These are phyloP conservation scores for Thalassarche chlororhynchos DNA, from an alignment of 2,113 vertebrate species.

Conservation along the genomic window DNA sequence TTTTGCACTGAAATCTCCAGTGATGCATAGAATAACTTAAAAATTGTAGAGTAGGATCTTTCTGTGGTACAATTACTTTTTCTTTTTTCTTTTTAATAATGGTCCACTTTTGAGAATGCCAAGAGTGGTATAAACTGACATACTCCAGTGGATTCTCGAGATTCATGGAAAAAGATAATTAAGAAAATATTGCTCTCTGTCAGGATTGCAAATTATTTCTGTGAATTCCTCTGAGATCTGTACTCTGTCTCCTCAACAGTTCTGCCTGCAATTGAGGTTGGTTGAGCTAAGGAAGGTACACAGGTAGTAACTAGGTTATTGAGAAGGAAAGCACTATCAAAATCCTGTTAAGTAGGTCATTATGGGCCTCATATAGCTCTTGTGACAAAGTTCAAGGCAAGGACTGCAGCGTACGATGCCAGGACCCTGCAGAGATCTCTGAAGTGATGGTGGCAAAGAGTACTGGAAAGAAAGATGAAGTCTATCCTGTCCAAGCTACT, in stretches of 20 bases:
- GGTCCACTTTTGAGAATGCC: not conserved
- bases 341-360: not conserved
- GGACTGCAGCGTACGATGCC: not conserved
- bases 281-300: not conserved
- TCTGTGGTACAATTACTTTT: not conserved
- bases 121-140: not conserved
- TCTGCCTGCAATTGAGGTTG: not conserved
- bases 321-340: not conserved
- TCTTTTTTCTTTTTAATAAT: not conserved
- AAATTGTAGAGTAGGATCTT: not conserved
- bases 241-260: not conserved
- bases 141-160: not conserved
- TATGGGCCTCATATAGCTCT: not conserved
- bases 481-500: not conserved
- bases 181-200: not conserved
- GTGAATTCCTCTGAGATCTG: not conserved
- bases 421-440: not conserved
- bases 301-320: constrained; percentile 5
- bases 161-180: constrained; percentile 1
- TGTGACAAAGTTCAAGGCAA: not conserved
- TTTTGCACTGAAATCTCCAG: constrained; percentile 3
- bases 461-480: not conserved
- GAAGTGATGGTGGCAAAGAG: not conserved
- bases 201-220: not conserved
- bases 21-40: not conserved